Evolutionary conservation across 2,113 vertebrate species (phyloP).

Genomic region (Rhagologus leucostigma): DNA sequence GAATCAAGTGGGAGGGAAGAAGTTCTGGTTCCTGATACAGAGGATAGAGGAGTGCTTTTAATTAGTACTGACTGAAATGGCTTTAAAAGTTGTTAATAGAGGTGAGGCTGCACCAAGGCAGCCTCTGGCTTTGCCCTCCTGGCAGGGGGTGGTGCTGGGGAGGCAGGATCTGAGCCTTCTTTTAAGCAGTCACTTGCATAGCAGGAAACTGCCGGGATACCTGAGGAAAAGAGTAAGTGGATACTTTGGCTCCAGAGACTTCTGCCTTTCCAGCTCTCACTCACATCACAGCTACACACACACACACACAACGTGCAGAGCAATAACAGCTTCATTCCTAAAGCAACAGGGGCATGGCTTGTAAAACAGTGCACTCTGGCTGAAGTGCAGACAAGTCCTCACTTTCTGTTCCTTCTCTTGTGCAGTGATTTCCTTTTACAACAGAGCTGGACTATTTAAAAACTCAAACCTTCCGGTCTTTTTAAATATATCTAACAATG

Average conservation of each 20-base stretch:
- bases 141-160: neutral
- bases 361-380: neutral
- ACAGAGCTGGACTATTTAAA: constrained; percentile 41
- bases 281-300: neutral
- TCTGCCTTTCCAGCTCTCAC: neutral
- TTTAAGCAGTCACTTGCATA: constrained; percentile 61
- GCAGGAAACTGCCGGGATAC: constrained; percentile 53
- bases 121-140: neutral
- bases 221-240: neutral
- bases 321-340: constrained; percentile 27
- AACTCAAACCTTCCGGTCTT: constrained; percentile 57
- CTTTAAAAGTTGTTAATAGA: neutral
- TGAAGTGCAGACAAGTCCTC: constrained; percentile 34
- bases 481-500: constrained; percentile 73
- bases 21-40: neutral
- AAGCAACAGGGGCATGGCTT: constrained; percentile 12
- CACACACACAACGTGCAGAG: neutral
- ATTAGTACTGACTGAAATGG: neutral
- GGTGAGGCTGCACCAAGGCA: neutral
- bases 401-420: constrained; percentile 18
- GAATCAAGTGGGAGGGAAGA: neutral
- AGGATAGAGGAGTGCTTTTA: neutral
- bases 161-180: neutral
- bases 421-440: constrained; percentile 48
- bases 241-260: neutral